A percentile compares a stretch with the other conserved stretches of the same genome.
phyloP scores from a whole-genome alignment of 1,140 invertebrate species.

The Drosophila willistoni region DNA sequence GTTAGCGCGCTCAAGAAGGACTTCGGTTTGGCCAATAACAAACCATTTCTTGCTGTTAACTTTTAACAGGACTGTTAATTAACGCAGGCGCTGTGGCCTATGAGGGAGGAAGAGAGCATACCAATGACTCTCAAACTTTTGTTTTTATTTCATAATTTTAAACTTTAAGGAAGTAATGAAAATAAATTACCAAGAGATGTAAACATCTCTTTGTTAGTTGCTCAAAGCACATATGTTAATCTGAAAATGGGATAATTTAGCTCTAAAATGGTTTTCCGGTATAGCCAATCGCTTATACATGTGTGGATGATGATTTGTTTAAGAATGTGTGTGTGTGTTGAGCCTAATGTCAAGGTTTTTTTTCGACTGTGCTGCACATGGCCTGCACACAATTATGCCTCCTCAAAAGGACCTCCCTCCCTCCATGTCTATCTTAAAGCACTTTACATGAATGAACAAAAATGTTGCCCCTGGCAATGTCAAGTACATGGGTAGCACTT shows the following conservation, averaged over 20 bases:
- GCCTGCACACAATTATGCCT: constrained; percentile 44
- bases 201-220: no score
- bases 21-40: neutral
- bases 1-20: neutral
- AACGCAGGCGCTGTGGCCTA: neutral
- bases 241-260: no score
- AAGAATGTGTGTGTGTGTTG: neutral
- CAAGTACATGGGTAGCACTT: constrained; percentile 53
- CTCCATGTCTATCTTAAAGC: constrained; percentile 14
- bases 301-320: no score
- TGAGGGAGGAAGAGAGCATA: neutral
- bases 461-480: constrained; percentile 65
- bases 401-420: neutral
- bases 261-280: no score
- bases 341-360: constrained; percentile 75
- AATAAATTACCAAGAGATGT: no score
- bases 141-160: neutral
- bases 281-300: no score
- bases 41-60: neutral
- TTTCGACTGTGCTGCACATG: constrained; percentile 49
- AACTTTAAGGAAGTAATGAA: no score
- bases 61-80: neutral
- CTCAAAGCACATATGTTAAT: no score
- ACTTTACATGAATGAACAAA: constrained; percentile 60
- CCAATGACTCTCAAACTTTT: neutral